Evolutionary conservation across 37 sponge, comb jelly and placozoan species (phyloP).

Genomic region (Cliona cf. orientalis): DNA sequence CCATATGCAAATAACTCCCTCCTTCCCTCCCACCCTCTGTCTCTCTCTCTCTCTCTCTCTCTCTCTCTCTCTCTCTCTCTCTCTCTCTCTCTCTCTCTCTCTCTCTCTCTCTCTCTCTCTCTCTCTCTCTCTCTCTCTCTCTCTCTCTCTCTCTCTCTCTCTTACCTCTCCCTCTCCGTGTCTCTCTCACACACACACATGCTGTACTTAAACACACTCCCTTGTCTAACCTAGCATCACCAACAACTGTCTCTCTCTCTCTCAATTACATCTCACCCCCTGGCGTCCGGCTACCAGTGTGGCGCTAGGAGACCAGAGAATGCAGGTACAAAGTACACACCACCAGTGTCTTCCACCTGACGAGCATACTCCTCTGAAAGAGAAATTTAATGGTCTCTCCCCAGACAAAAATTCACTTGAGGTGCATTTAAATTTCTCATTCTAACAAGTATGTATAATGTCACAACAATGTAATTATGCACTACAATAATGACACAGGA

Average conservation of each 20-base stretch:
- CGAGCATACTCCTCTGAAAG: neutral
- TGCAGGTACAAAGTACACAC: slow-evolving; percentile 97
- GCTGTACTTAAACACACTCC: too few species aligned
- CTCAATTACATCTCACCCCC: too few species aligned
- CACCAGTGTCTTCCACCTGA: slow-evolving; percentile 27
- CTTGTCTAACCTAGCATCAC: too few species aligned
- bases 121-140: too few species aligned
- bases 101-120: too few species aligned
- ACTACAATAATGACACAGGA: too few species aligned
- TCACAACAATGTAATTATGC: too few species aligned
- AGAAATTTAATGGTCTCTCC: neutral
- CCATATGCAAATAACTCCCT: neutral
- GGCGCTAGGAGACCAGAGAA: slow-evolving; percentile 95
- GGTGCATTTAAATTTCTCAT: neutral
- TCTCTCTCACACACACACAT: neutral
- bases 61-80: too few species aligned
- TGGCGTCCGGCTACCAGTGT: slow-evolving; percentile 91
- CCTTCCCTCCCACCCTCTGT: neutral
- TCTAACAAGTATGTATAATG: too few species aligned
- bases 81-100: too few species aligned
- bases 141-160: too few species aligned
- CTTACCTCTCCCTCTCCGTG: neutral
- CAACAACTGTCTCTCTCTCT: too few species aligned
- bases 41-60: neutral
- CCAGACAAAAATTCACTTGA: neutral